Percentiles rank a stretch among this genome's conserved stretches.
Conservation (phyloP, 2,888 invertebrate species). For the Odiellus spinosus region DNA sequence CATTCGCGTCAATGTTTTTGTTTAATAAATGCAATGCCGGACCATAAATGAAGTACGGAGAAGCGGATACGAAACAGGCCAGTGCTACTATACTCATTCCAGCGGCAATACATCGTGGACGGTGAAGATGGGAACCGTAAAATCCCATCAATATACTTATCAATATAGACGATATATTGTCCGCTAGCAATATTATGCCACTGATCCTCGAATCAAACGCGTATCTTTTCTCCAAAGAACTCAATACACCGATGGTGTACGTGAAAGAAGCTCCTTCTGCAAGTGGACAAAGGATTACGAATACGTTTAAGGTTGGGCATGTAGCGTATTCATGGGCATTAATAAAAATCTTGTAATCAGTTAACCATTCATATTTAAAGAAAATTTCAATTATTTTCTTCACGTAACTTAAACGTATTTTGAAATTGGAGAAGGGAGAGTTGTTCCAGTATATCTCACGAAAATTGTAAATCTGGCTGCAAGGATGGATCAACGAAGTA, state of each 20-base stretch:
- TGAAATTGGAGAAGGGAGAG: no score
- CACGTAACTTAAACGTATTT: no score
- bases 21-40: conserved; percentile 14
- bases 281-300: no score
- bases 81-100: conserved; percentile 9
- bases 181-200: conserved; percentile 16
- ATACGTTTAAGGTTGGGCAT: no score
- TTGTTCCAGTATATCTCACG: no score
- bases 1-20: not conserved
- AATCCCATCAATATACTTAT: conserved; percentile 14
- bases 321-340: no score
- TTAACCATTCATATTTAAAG: no score
- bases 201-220: conserved; percentile 14
- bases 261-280: conserved; percentile 15
- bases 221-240: conserved; percentile 17
- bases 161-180: conserved; percentile 9
- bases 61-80: conserved; percentile 10
- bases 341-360: no score
- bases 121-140: conserved; percentile 11
- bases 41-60: conserved; percentile 17
- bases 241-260: conserved; percentile 14
- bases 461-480: no score
- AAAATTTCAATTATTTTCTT: no score
- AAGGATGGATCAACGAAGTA: no score
- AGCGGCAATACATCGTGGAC: conserved; percentile 10